These are phyloP conservation scores for Arrhopalites spinosus DNA, from an alignment of 2,888 invertebrate genomes.

Conservation along the genomic window DNA sequence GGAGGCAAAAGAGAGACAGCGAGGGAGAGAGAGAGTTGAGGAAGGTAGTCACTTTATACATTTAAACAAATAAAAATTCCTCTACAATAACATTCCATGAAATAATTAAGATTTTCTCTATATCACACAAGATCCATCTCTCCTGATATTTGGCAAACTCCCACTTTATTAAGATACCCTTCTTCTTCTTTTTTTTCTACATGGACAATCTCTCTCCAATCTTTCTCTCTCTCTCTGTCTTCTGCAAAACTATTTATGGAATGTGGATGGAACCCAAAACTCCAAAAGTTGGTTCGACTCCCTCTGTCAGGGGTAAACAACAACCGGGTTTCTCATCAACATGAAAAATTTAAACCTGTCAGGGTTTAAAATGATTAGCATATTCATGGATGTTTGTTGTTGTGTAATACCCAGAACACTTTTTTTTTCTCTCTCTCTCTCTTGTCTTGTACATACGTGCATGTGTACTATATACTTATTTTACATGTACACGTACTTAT, in stretches of 20 bases:
- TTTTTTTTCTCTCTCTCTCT: too few relatives aligned
- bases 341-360: constrained; percentile 37
- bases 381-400: constrained; percentile 35
- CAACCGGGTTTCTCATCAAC: constrained; percentile 39
- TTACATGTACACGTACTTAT: too few relatives aligned
- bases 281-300: constrained; percentile 10
- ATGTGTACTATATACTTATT: too few relatives aligned
- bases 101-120: constrained; percentile 29
- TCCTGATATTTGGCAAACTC: constrained; percentile 25
- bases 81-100: constrained; percentile 15
- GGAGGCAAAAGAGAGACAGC: neutral
- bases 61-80: constrained; percentile 37
- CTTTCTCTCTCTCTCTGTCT: constrained; percentile 7
- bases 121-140: constrained; percentile 7
- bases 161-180: constrained; percentile 19
- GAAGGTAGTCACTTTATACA: constrained; percentile 13
- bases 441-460: too few relatives aligned
- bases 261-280: constrained; percentile 47
- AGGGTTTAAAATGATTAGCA: constrained; percentile 39
- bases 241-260: constrained; percentile 45
- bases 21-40: neutral
- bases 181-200: neutral
- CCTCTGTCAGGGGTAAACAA: constrained; percentile 46
- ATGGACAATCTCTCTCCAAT: neutral
- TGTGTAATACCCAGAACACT: neutral